Conservation (phyloP, 2,113 vertebrate genomes). For the Petaurus breviceps region DNA sequence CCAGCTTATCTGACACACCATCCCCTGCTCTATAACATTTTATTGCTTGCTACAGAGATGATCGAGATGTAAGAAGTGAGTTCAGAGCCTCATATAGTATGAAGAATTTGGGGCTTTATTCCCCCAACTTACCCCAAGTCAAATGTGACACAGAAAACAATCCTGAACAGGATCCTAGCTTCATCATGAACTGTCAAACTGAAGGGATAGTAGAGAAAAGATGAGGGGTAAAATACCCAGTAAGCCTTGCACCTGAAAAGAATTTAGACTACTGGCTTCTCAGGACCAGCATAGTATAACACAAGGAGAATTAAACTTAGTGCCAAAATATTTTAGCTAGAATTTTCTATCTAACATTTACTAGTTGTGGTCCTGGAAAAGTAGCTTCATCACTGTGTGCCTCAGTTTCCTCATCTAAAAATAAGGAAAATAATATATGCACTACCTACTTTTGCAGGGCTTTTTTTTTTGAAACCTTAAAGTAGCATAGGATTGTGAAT, state of each 20-base stretch:
- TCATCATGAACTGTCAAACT: background rate
- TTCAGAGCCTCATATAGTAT: background rate
- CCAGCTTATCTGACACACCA: constrained; percentile 6
- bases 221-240: background rate
- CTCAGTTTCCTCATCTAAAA: constrained; percentile 36
- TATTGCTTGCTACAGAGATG: background rate
- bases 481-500: background rate
- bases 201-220: background rate
- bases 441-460: background rate
- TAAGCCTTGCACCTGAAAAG: background rate
- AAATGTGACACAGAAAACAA: background rate
- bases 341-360: background rate
- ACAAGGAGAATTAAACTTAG: background rate
- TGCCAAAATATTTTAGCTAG: constrained; percentile 22
- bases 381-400: background rate
- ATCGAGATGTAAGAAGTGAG: background rate
- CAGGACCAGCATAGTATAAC: background rate
- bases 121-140: background rate
- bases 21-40: background rate
- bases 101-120: background rate
- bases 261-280: background rate
- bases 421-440: background rate
- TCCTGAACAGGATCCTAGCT: background rate
- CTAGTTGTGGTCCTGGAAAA: background rate
- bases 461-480: background rate